phyloP scores from a whole-genome alignment of 2,888 invertebrate species.

The Ctena decussata region DNA sequence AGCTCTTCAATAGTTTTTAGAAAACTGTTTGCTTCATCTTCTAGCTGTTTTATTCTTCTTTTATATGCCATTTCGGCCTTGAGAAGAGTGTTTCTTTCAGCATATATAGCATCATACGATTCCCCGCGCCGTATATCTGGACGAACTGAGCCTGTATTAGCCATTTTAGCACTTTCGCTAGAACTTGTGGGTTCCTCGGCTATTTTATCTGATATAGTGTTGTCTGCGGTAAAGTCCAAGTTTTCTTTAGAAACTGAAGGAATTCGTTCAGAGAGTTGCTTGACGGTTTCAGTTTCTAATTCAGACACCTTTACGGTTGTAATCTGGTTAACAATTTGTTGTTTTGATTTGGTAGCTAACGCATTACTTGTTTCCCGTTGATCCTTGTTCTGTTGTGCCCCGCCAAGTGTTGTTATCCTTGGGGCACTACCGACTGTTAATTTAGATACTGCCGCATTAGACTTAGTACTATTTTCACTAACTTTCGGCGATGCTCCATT shows the following conservation, averaged over 20 bases:
- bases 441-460: neutral
- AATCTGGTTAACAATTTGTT: neutral
- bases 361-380: neutral
- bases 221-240: neutral
- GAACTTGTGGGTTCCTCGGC: neutral
- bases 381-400: neutral
- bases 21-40: slow-evolving; percentile 78
- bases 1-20: slow-evolving; percentile 73
- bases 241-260: neutral
- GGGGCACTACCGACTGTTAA: neutral
- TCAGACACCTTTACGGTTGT: neutral
- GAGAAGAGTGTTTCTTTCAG: slow-evolving; percentile 74
- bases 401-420: neutral
- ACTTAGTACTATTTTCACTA: neutral
- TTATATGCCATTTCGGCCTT: slow-evolving; percentile 75
- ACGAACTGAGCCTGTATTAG: slow-evolving; percentile 17
- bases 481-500: neutral
- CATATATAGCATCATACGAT: slow-evolving; percentile 71
- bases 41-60: slow-evolving; percentile 77
- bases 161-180: neutral
- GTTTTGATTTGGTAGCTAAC: neutral
- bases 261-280: neutral
- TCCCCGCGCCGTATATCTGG: slow-evolving; percentile 52
- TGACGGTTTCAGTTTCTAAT: neutral
- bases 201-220: neutral